These are phyloP conservation scores for Metalampra italica DNA, from an alignment of 2,888 invertebrate species.

Conservation along the genomic window DNA sequence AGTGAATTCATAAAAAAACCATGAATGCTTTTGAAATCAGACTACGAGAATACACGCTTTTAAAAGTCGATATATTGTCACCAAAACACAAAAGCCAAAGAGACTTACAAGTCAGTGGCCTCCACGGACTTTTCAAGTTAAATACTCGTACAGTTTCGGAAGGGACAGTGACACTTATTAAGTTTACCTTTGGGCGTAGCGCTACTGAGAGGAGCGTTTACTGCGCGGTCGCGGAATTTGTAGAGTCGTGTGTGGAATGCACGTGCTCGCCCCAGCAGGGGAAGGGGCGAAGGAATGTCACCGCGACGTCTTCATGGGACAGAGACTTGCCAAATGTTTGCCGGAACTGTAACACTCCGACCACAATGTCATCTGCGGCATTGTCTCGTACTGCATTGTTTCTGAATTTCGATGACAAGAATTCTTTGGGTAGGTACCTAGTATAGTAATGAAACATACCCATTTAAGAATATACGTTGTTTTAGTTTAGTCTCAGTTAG, in stretches of 20 bases:
- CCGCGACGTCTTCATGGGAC: slow-evolving; percentile 66
- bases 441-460: too few species aligned
- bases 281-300: slow-evolving; percentile 49
- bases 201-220: slow-evolving; percentile 11
- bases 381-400: slow-evolving; percentile 2
- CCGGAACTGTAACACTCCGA: slow-evolving; percentile 23
- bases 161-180: slow-evolving; percentile 45
- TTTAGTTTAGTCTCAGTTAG: too few species aligned
- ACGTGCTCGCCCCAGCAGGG: slow-evolving; percentile 34
- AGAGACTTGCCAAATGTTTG: slow-evolving; percentile 45
- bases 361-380: slow-evolving; percentile 10
- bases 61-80: too few species aligned
- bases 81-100: background rate
- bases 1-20: too few species aligned
- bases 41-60: too few species aligned
- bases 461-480: too few species aligned
- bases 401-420: background rate
- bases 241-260: slow-evolving; percentile 53
- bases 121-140: slow-evolving; percentile 6
- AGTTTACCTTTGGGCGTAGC: slow-evolving; percentile 43
- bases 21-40: too few species aligned
- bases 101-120: background rate
- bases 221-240: slow-evolving; percentile 35
- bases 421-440: background rate
- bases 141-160: slow-evolving; percentile 7